Conservation (phyloP, 2,113 vertebrate genomes). For the Gallinago media region DNA sequence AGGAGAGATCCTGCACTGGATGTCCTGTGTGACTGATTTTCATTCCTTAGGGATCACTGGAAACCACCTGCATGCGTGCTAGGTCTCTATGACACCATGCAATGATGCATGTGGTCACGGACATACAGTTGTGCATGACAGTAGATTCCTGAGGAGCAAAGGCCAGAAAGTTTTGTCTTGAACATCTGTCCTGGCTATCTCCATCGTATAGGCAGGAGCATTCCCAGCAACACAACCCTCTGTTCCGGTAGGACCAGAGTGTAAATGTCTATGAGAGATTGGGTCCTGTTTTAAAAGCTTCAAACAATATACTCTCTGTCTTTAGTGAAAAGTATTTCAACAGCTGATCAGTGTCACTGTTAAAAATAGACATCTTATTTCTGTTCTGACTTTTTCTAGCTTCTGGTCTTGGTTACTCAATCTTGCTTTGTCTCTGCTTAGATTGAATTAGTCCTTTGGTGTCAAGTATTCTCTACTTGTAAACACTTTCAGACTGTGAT, state of each 20-base stretch:
- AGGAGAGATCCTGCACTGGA: background rate
- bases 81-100: accelerated
- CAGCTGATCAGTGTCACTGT: background rate
- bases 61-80: accelerated
- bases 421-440: background rate
- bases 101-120: background rate
- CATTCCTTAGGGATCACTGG: background rate
- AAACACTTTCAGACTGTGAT: background rate
- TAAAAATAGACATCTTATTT: constrained; percentile 8
- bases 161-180: background rate
- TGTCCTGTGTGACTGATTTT: too few relatives aligned
- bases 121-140: background rate
- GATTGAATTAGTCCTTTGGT: constrained; percentile 8
- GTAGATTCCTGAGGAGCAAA: background rate
- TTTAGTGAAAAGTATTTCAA: background rate
- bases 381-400: background rate
- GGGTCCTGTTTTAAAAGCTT: background rate
- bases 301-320: background rate
- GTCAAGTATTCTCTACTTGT: background rate
- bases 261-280: background rate
- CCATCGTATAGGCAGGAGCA: background rate
- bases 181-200: background rate
- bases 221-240: background rate
- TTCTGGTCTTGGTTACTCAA: background rate
- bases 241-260: background rate